phyloP scores from a whole-genome alignment of 1,140 invertebrate genomes.

The Reticulitermes speratus region DNA sequence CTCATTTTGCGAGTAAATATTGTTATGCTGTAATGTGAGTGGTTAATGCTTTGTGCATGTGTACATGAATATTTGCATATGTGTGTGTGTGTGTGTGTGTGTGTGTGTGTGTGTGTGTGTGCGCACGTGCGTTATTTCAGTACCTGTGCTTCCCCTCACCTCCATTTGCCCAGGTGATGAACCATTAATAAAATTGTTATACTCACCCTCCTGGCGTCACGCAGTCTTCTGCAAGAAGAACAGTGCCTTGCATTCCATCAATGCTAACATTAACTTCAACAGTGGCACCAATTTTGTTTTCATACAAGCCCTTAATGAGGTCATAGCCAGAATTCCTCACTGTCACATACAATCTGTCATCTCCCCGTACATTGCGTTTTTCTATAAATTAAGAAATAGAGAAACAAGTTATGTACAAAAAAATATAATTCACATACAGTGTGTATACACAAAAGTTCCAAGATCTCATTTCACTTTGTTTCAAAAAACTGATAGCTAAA shows the following conservation, averaged over 20 bases:
- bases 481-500: no score
- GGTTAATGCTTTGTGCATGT: no score
- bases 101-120: no score
- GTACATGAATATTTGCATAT: no score
- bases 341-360: constrained; percentile 76
- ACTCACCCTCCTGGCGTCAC: constrained; percentile 63
- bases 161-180: not conserved
- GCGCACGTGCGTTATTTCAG: no score
- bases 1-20: no score
- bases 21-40: no score
- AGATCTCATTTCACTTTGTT: not conserved
- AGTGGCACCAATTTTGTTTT: constrained; percentile 53
- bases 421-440: not conserved
- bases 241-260: constrained; percentile 72
- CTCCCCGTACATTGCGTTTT: constrained; percentile 57
- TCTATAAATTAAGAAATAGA: constrained; percentile 43
- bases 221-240: constrained; percentile 68
- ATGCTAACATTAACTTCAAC: constrained; percentile 55
- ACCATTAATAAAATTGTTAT: not conserved
- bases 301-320: constrained; percentile 69
- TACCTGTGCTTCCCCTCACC: no score
- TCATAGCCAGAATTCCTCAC: constrained; percentile 65
- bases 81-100: no score
- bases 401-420: not conserved
- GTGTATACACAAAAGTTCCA: not conserved